Evolutionary conservation across 2,797 vertebrate genomes (phyloP).

Genomic region (Scleropages formosus): DNA sequence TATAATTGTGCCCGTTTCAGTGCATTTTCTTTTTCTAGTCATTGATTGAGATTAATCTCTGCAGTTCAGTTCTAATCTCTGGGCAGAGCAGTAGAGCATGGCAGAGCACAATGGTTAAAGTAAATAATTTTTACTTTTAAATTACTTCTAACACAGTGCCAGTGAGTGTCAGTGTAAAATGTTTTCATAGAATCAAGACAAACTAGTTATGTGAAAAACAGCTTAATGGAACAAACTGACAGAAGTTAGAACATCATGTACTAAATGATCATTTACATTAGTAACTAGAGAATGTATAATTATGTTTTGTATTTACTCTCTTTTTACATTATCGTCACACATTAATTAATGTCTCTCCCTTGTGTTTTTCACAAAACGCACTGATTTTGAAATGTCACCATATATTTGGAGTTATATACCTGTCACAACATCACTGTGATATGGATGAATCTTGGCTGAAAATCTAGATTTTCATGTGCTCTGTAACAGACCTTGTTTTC

Average conservation of each 20-base stretch:
- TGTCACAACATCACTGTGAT: constrained; percentile 9
- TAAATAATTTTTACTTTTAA: constrained; percentile 23
- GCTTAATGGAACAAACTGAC: constrained; percentile 13
- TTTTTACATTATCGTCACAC: constrained; percentile 19
- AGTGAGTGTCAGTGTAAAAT: constrained; percentile 16
- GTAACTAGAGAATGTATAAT: constrained; percentile 10
- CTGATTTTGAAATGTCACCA: constrained; percentile 6
- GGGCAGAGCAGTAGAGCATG: too few species aligned
- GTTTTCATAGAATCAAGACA: constrained; percentile 15
- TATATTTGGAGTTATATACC: neutral
- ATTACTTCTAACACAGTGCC: constrained; percentile 6
- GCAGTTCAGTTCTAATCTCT: too few species aligned
- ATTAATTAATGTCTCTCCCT: constrained; percentile 6
- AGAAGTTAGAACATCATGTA: neutral
- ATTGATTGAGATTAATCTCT: too few species aligned
- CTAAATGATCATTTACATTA: constrained; percentile 23
- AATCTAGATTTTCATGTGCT: constrained; percentile 18
- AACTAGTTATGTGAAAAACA: constrained; percentile 12
- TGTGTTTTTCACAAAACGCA: constrained; percentile 17
- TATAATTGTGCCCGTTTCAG: too few species aligned
- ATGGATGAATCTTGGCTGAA: constrained; percentile 6
- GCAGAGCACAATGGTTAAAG: too few species aligned
- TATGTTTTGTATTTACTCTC: constrained; percentile 19
- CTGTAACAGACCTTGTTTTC: neutral
- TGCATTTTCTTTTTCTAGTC: too few species aligned